Conservation (phyloP, 2,113 vertebrate species). For the Campylomormyrus numenius region DNA sequence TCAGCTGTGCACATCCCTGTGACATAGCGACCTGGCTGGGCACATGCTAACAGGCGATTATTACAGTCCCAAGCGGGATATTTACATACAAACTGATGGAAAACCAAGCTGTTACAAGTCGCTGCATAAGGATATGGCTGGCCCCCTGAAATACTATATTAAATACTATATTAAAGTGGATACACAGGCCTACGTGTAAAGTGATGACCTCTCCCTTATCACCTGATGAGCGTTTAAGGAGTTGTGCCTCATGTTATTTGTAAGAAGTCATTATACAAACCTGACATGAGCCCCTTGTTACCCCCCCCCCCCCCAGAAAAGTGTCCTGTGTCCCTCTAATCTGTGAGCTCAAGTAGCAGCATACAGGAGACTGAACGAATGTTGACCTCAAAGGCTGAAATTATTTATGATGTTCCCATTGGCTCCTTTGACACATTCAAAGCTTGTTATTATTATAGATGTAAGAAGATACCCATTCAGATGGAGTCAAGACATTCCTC, state of each 20-base stretch:
- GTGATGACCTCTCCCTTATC: slow-evolving; percentile 49
- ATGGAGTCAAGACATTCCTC: neutral
- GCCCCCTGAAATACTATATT: neutral
- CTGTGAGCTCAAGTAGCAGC: slow-evolving; percentile 68
- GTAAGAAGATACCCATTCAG: neutral
- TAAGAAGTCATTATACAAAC: slow-evolving; percentile 13
- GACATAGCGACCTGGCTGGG: neutral
- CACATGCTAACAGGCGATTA: neutral
- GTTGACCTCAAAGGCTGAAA: slow-evolving; percentile 60
- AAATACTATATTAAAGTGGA: neutral
- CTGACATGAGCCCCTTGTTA: neutral
- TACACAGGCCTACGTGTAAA: slow-evolving; percentile 25
- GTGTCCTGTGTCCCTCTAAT: slow-evolving; percentile 58
- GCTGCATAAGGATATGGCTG: neutral
- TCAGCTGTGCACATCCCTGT: neutral
- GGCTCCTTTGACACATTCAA: slow-evolving; percentile 57
- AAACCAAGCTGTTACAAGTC: slow-evolving; percentile 19
- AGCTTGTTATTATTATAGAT: slow-evolving; percentile 29
- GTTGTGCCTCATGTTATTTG: slow-evolving; percentile 56
- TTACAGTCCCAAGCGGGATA: neutral
- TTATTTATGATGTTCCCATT: slow-evolving; percentile 67
- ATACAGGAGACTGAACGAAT: slow-evolving; percentile 66
- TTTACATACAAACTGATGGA: neutral
- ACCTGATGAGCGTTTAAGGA: slow-evolving; percentile 33
- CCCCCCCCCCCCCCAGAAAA: slow-evolving; percentile 26